A percentile compares a stretch with the other conserved stretches of the same genome.
phyloP scores from a whole-genome alignment of 2,888 invertebrate species.

The Yponomeuta sedellus region DNA sequence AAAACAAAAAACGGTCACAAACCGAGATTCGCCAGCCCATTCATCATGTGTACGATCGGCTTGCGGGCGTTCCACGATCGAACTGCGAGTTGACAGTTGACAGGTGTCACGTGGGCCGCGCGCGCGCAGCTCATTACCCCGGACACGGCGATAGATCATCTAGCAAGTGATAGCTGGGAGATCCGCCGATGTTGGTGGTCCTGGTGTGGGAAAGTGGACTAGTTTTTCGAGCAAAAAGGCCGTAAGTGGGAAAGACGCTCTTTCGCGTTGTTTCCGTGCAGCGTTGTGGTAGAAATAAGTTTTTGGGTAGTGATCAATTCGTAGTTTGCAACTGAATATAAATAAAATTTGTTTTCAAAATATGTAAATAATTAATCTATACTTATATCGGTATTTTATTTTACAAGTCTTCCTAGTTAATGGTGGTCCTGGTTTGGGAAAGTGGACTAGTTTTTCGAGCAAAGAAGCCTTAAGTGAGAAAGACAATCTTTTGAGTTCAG shows the following conservation, averaged over 20 bases:
- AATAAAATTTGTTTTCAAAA: too few relatives aligned
- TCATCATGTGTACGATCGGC: conserved; percentile 45
- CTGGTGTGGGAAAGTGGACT: conserved; percentile 32
- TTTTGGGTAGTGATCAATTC: too few relatives aligned
- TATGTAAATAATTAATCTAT: too few relatives aligned
- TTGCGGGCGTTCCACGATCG: conserved; percentile 66
- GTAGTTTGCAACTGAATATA: too few relatives aligned
- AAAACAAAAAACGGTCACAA: neutral
- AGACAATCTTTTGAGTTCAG: neutral
- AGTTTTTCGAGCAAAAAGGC: conserved; percentile 32
- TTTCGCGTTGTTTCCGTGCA: too few relatives aligned
- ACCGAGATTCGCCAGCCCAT: conserved; percentile 25
- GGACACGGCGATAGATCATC: conserved; percentile 61
- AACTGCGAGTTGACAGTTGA: conserved; percentile 61
- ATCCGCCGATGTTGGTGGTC: conserved; percentile 62
- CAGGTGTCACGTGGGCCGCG: conserved; percentile 67
- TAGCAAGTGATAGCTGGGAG: conserved; percentile 62
- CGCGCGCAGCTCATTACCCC: conserved; percentile 49
- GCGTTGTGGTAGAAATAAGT: too few relatives aligned
- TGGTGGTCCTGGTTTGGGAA: conserved; percentile 54
- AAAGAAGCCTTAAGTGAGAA: neutral
- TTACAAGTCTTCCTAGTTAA: too few relatives aligned
- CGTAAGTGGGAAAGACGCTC: neutral
- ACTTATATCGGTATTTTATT: too few relatives aligned
- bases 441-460: conserved; percentile 38